Percentiles rank a stretch among this genome's conserved stretches.
Conservation (phyloP, 2,888 invertebrate genomes). For the Eupelmus urozonus region DNA sequence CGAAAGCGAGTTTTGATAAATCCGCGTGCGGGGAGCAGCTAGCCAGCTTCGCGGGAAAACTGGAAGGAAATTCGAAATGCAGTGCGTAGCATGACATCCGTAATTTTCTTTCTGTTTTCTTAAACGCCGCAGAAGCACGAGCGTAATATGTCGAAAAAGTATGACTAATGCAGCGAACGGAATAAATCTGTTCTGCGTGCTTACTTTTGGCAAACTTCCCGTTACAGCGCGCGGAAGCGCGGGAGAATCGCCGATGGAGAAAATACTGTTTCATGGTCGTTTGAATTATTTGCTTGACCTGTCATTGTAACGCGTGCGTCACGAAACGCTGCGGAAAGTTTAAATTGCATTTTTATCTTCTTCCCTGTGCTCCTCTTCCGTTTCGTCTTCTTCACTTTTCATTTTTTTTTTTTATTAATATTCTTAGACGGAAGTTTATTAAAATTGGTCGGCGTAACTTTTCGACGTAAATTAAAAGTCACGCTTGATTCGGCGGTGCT, state of each 20-base stretch:
- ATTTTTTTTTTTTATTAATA: conserved; percentile 16
- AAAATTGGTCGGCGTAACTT: conserved; percentile 25
- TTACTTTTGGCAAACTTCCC: conserved; percentile 65
- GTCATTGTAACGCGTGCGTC: conserved; percentile 59
- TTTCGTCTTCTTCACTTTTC: neutral
- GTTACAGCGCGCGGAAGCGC: no score
- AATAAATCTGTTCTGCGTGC: conserved; percentile 68
- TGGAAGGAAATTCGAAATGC: conserved; percentile 45
- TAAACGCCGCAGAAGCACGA: conserved; percentile 45
- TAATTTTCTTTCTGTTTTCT: conserved; percentile 55
- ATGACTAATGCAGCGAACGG: conserved; percentile 63
- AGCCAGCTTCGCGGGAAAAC: no score
- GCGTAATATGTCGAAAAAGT: conserved; percentile 60
- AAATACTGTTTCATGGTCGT: conserved; percentile 59
- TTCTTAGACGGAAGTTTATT: conserved; percentile 28
- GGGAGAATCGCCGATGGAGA: conserved; percentile 59
- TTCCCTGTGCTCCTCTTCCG: conserved; percentile 5
- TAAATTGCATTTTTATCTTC: conserved; percentile 59
- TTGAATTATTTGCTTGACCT: conserved; percentile 61
- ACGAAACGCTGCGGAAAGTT: conserved; percentile 56
- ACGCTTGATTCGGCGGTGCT: neutral
- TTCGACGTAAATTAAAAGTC: conserved; percentile 34
- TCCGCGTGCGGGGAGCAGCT: neutral
- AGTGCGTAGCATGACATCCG: conserved; percentile 44
- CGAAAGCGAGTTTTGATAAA: conserved; percentile 48